Evolutionary conservation across 2,113 vertebrate species (phyloP), one percentile per base, ranked within the genome.

Genomic region (Indicator maculatus): DNA sequence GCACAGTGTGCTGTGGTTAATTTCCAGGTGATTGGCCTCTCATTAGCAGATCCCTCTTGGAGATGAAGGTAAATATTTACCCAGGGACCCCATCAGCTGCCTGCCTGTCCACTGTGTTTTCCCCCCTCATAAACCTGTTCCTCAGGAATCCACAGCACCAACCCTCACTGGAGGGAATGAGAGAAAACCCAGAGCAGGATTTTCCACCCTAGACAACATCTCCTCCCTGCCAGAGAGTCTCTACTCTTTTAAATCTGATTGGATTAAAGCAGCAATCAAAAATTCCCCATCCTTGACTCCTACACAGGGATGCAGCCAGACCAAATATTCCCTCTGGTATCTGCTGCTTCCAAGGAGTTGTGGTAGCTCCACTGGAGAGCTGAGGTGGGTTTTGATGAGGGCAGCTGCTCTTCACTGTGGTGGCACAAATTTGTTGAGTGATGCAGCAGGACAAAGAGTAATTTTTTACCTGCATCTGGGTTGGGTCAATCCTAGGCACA

Each of bases 11-110:
- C 13, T 88, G 83, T 73, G 89, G 79, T 88, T 44, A 18, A 63
- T 72, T 91, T 93, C 87, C 89, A 93, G 85, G 87, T 93, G 89
- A 93, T 72, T 58, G 89, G 89, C 50, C 82, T 86, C 85, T 76
- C 56, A 86, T 83, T n/a, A 93, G 88, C 89, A 93, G 64, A 74
- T 53, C 67, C 50, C 74, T 73, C 84, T 89, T 88, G 75, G 8
- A 63, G 75, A n/a, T 67, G 91, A 88, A 89, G 58, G 72, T 33
- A 95, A 95, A 93, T 81, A 93, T 93, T 95, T 95, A n/a, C 3
- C 2, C 0, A 78, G 75, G 76, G 87, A 93, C 85, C 82, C 89
- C 72, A 36, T 8, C 8, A 36, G 64, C 64, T 36, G 8, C 1
- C 8, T 10, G 53, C 83, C 31, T 50, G 56, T 69, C 74, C 61